Percentiles rank a stretch among this genome's conserved stretches.
phyloP scores from a whole-genome alignment of 2,797 vertebrate genomes.

The Carduelis carduelis region DNA sequence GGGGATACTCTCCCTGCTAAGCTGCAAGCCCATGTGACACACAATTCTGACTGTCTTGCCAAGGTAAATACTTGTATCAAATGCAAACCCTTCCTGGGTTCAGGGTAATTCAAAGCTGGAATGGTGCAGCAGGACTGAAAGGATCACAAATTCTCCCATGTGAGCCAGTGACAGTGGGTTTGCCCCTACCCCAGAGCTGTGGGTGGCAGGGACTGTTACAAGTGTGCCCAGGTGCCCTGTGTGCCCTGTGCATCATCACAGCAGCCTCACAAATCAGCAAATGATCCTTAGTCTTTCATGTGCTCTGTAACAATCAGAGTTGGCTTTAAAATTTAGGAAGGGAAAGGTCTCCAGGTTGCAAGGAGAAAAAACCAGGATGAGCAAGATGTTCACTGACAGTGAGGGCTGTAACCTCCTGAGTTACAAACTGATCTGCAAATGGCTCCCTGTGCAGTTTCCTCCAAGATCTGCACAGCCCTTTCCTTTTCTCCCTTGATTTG shows the following conservation, averaged over 20 bases:
- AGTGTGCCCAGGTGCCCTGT: not conserved
- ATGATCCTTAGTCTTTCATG: not conserved
- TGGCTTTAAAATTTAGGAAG: not conserved
- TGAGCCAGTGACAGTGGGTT: not conserved
- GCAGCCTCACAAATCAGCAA: not conserved
- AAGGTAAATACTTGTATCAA: not conserved
- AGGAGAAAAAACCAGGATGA: not conserved
- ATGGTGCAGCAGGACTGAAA: not conserved
- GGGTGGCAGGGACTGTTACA: not conserved
- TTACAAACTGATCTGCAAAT: not conserved
- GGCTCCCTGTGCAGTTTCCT: not conserved
- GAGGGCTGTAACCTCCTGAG: not conserved
- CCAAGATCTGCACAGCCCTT: not conserved
- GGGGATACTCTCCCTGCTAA: not conserved
- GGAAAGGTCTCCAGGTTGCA: not conserved
- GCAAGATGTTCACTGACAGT: not conserved
- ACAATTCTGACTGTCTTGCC: not conserved
- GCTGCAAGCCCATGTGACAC: not conserved
- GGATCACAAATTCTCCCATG: not conserved
- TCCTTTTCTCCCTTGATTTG: not conserved
- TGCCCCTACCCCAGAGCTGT: not conserved
- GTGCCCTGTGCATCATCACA: not conserved
- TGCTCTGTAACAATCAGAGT: not conserved
- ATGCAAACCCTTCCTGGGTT: not conserved
- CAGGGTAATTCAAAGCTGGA: not conserved